Percentiles rank a stretch among this genome's conserved stretches.
Conservation (phyloP, 2,888 invertebrate genomes). For the Neuroscelio doddi region DNA sequence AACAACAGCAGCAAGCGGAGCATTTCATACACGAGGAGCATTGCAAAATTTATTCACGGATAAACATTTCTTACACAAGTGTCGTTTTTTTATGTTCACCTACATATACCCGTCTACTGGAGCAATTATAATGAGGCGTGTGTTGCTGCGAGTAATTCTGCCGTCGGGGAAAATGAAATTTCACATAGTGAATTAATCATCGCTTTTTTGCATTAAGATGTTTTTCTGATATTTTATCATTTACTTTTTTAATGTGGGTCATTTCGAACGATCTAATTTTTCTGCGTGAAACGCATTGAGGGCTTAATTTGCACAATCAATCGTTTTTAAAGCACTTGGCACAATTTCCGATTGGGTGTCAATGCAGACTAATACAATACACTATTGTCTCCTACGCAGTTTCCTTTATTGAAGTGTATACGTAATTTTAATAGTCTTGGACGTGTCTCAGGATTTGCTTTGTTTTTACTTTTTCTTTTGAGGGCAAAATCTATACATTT, state of each 20-base stretch:
- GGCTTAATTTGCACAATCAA: no score
- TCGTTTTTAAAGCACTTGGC: no score
- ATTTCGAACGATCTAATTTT: no score
- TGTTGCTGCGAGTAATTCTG: conserved; percentile 51
- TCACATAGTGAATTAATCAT: conserved; percentile 33
- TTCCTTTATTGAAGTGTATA: neutral
- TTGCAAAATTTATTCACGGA: conserved; percentile 57
- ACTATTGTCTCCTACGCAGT: neutral
- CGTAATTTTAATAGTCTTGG: conserved; percentile 7
- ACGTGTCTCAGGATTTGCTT: neutral
- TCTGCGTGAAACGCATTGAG: no score
- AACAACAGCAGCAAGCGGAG: conserved; percentile 51
- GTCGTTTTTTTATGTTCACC: conserved; percentile 33
- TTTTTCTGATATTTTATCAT: conserved; percentile 9
- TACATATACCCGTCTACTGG: conserved; percentile 52
- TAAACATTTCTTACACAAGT: conserved; percentile 50
- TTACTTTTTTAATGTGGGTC: neutral
- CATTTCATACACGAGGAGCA: conserved; percentile 59
- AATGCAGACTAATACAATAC: conserved; percentile 8
- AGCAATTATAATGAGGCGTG: conserved; percentile 61
- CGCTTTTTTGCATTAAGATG: conserved; percentile 8
- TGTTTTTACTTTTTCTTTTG: conserved; percentile 5
- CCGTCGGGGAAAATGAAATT: conserved; percentile 46
- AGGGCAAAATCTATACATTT: conserved; percentile 8
- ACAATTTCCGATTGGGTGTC: conserved; percentile 5